phyloP scores from a whole-genome alignment of 2,888 invertebrate species.

The Tetheella fluctuosa region DNA sequence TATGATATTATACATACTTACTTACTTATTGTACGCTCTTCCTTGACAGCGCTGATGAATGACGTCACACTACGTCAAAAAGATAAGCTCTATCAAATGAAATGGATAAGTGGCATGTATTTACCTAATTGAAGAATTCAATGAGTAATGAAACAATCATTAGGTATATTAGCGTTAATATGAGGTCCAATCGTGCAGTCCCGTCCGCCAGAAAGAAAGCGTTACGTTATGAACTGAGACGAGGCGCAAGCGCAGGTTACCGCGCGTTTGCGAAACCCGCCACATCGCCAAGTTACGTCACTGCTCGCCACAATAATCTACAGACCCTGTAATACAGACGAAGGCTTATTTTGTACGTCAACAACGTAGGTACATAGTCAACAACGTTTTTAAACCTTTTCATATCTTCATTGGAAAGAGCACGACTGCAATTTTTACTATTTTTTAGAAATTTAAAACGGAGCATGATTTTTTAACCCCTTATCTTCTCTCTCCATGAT shows the following conservation, averaged over 20 bases:
- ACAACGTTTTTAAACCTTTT: not conserved
- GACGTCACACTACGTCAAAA: not conserved
- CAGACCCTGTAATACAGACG: conserved; percentile 5
- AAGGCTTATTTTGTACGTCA: not conserved
- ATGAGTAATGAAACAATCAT: conserved; percentile 20
- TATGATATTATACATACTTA: too few relatives aligned
- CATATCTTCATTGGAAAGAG: too few relatives aligned
- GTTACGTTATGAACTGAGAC: conserved; percentile 49
- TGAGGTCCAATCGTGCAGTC: conserved; percentile 21
- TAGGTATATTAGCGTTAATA: not conserved
- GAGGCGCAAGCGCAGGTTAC: conserved; percentile 37
- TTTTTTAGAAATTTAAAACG: too few relatives aligned
- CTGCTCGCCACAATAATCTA: conserved; percentile 2
- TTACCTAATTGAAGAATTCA: conserved; percentile 7
- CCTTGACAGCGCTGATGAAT: not conserved
- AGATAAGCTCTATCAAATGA: not conserved
- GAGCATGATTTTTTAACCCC: too few relatives aligned
- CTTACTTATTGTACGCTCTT: not conserved
- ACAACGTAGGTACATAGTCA: not conserved
- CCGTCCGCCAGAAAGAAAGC: conserved; percentile 46
- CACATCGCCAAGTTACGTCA: conserved; percentile 46
- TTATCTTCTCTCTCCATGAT: too few relatives aligned
- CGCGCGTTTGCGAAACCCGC: conserved; percentile 57
- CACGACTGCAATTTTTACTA: too few relatives aligned
- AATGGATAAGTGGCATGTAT: not conserved